These are phyloP conservation scores for Trypoxylon attenuatum DNA, from an alignment of 2,888 invertebrate genomes.

Conservation along the genomic window DNA sequence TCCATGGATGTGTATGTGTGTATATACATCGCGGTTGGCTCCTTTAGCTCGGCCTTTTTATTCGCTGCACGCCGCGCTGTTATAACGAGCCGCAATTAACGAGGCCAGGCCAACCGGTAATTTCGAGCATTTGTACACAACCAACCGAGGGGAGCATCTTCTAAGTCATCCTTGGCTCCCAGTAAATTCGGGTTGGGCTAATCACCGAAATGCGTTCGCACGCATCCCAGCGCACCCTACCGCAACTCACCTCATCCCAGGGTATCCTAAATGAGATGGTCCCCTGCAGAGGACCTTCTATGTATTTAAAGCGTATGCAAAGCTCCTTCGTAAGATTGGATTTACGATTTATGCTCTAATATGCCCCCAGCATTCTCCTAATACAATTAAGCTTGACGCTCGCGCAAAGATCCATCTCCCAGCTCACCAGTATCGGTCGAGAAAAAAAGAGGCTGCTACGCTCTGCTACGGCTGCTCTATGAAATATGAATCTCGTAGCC, in stretches of 20 bases:
- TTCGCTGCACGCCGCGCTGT: conserved; percentile 30
- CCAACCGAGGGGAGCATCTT: conserved; percentile 9
- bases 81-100: conserved; percentile 60
- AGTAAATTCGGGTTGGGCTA: conserved; percentile 35
- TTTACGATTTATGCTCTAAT: conserved; percentile 44
- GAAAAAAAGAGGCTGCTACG: no score
- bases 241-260: no score
- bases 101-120: conserved; percentile 52
- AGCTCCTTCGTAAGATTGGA: conserved; percentile 30
- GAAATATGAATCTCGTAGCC: not conserved
- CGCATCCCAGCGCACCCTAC: conserved; percentile 26
- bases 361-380: conserved; percentile 21
- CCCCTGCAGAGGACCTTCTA: conserved; percentile 20
- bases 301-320: conserved; percentile 44
- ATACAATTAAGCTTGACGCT: conserved; percentile 26
- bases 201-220: conserved; percentile 30
- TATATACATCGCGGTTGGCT: not conserved
- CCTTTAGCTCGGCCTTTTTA: conserved; percentile 14
- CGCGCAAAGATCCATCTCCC: not conserved
- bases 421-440: not conserved
- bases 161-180: conserved; percentile 44
- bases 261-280: conserved; percentile 41
- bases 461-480: not conserved
- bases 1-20: not conserved
- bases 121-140: conserved; percentile 51